Conservation (phyloP, 2,113 vertebrate species). For the Philantomba maxwellii region DNA sequence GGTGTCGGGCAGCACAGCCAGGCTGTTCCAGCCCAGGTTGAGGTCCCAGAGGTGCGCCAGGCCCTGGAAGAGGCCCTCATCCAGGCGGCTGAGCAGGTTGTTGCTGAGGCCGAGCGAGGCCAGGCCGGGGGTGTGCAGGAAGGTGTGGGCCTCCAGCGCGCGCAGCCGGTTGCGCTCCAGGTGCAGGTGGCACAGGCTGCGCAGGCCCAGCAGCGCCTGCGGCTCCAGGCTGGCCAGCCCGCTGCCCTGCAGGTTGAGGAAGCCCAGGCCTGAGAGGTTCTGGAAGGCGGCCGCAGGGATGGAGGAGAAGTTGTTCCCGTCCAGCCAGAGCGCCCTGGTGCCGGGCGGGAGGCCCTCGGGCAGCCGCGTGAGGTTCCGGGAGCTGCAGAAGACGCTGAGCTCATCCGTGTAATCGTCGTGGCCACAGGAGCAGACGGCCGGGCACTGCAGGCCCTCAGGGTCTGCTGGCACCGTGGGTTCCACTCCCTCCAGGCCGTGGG, state of each 20-base stretch:
- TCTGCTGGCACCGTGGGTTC: constrained; percentile 37
- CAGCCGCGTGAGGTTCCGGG: constrained; percentile 83
- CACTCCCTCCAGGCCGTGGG: constrained; percentile 26
- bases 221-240: constrained; percentile 83
- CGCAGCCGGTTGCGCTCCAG: constrained; percentile 89
- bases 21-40: constrained; percentile 93
- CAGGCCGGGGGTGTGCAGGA: constrained; percentile 88
- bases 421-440: constrained; percentile 85
- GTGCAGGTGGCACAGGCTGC: constrained; percentile 86
- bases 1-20: constrained; percentile 89
- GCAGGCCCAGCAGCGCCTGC: constrained; percentile 87
- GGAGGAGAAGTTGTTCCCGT: constrained; percentile 87
- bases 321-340: constrained; percentile 89
- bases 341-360: constrained; percentile 82
- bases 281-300: constrained; percentile 83
- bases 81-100: constrained; percentile 88
- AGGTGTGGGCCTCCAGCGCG: constrained; percentile 80
- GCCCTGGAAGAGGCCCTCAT: constrained; percentile 88
- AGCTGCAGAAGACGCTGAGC: constrained; percentile 92
- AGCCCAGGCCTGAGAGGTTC: constrained; percentile 87
- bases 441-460: constrained; percentile 79
- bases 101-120: constrained; percentile 90
- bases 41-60: constrained; percentile 93
- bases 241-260: constrained; percentile 92
- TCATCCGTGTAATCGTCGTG: constrained; percentile 85